Base-by-base conservation (phyloP, 1,140 invertebrate genomes). In the Caerostris extrusa region DNA sequence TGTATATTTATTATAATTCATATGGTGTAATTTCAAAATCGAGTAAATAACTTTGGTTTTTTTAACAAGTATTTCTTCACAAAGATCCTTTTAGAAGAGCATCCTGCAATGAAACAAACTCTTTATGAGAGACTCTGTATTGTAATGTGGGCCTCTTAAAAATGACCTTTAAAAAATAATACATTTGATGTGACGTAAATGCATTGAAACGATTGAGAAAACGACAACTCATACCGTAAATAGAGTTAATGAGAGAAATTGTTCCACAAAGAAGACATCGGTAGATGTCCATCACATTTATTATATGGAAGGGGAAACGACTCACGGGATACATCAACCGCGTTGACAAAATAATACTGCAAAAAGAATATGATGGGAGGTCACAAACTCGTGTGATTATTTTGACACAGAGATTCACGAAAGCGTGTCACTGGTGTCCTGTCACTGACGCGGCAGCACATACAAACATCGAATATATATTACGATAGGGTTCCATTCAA, bases 391-490 rank as follows among this genome's bases (percentile, higher is more conserved):
- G 3, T 71, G 19, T 77, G 10, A 50, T 77, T 77, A 50, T 77
- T 34, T 50, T 77, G 71, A 53, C 10, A 50, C 7, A 53, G 6
- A 50, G 34, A 34, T 34, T 50, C 71, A 77, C 71, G 53, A 12
- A 77, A 3, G 53, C 71, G 34, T 12, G 8, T 34, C 71, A 77
- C 50, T 53, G 71, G 10, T 50, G 53, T 71, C 8, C 71, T 50
- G 71, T 50, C 12, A 34, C 14, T 50, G 71, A 77, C 50, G 71
- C 71, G 71, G 71, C 8, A 77, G 71, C 71, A 50, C 71, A 50
- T 50, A 77, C 10, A 77, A 77, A 77, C 71, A 77, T 77, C 71
- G 71, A 77, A 71, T n/a, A 77, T 77, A 5, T 77, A 50, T 77
- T 50, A 19, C 71, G 71, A 10, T 77, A 77, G 12, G 3, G 53